Conservation (phyloP, 1,140 invertebrate genomes). For the Psix sp. region DNA sequence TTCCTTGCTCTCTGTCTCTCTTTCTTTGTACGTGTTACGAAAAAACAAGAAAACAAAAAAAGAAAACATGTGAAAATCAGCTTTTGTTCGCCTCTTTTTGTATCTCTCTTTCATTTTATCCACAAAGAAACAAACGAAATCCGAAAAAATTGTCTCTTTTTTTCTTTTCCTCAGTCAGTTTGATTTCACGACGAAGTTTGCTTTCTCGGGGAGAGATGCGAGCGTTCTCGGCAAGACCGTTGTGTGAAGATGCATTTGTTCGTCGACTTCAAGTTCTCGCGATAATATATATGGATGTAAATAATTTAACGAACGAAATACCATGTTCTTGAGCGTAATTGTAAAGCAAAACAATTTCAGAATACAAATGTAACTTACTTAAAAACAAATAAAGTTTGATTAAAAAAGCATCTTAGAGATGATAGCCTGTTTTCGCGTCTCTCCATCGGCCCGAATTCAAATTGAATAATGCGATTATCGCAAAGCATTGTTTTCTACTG, state of each 20-base stretch:
- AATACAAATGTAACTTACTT: conserved; percentile 50
- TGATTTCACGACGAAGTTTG: conserved; percentile 22
- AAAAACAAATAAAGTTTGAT: conserved; percentile 47
- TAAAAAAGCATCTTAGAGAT: conserved; percentile 11
- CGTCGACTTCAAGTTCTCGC: conserved; percentile 23
- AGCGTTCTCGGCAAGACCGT: conserved; percentile 16
- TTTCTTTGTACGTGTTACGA: conserved; percentile 50
- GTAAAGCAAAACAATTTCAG: conserved; percentile 22
- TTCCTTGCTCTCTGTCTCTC: conserved; percentile 45
- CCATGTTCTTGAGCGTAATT: conserved; percentile 35
- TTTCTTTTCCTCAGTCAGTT: conserved; percentile 8
- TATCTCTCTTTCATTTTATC: not conserved
- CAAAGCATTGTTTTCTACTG: conserved; percentile 70
- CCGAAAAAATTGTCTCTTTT: conserved; percentile 5
- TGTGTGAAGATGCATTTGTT: conserved; percentile 19
- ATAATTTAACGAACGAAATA: conserved; percentile 45
- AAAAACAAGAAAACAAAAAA: conserved; percentile 8
- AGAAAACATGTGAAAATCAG: not conserved
- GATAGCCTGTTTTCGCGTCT: not conserved
- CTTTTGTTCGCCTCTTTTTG: not conserved
- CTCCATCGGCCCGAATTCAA: too few relatives aligned
- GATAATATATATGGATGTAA: conserved; percentile 46
- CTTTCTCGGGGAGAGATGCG: conserved; percentile 41
- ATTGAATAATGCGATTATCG: too few relatives aligned
- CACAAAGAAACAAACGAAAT: too few relatives aligned